Base-by-base conservation (phyloP, 2,797 vertebrate species). In the Hoplostethus mediterraneus region DNA sequence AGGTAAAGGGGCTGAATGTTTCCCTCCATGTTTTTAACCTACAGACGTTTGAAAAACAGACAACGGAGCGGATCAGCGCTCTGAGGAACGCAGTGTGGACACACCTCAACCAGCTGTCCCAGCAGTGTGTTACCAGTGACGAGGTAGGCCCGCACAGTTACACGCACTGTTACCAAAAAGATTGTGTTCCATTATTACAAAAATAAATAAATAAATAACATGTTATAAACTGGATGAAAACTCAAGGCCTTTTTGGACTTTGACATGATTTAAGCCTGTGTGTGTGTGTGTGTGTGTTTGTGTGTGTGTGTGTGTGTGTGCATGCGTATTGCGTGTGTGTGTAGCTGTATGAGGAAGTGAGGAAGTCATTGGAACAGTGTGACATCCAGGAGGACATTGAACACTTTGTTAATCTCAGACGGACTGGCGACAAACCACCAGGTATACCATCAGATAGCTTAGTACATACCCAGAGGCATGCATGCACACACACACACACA, bases 281-380 rank as follows among this genome's bases (percentile, higher is more conserved):
- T 42, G 12, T 61, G 21, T 57, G 2, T 66, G 11, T 47, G n/a
- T 61, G 58, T 67, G 47, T 49, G 48, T 63, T 63, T 72, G 71
- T 70, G 59, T 55, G 13, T 11, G 1, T 21, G 38, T 63, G 49
- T 42, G 36, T 79, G 30, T 71, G 59, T 40, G 12, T 67, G 42
- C 62, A 62, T 67, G 38, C 67, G 17, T 73, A 11, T 42, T 42
- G 40, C 9, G 51, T 82, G 60, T 64, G 51, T 17, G 31, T 52
- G 3, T n/a, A 99, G 98, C 94, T 97, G 61, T 96, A 97, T 0
- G 98, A 99, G 89, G 95, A 98, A 79, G 96, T 98, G 63, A 97
- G 97, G 49, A 97, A 93, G 86, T 96, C 95, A 17, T 91, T 99
- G 76, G 97, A 99, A 75, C 93, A 94, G 71, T 98, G 97, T 89